Conservation (phyloP, 2,113 vertebrate genomes). For the Seriola dumerili region DNA sequence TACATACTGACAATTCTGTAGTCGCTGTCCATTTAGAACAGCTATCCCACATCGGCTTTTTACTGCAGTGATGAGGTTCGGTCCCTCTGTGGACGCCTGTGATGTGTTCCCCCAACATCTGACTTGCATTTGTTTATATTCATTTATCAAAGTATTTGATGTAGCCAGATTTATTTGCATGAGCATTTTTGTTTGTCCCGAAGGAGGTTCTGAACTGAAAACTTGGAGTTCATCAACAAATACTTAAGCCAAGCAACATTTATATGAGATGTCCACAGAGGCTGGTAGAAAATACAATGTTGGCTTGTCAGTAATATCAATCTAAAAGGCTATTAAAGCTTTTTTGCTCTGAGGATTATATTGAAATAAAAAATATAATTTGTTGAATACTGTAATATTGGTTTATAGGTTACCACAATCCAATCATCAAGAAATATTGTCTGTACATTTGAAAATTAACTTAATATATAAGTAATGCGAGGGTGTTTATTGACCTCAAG, state of each 20-base stretch:
- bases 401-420: background rate
- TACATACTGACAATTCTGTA: slow-evolving; percentile 49
- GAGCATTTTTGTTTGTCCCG: slow-evolving; percentile 66
- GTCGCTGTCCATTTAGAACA: slow-evolving; percentile 62
- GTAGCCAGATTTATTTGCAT: slow-evolving; percentile 69
- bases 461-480: background rate
- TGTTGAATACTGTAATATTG: background rate
- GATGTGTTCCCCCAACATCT: slow-evolving; percentile 68
- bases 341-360: background rate
- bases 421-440: background rate
- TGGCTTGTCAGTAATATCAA: slow-evolving; percentile 44
- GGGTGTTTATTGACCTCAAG: background rate
- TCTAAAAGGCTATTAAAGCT: slow-evolving; percentile 28
- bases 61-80: slow-evolving; percentile 50
- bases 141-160: slow-evolving; percentile 71
- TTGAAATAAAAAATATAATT: slow-evolving; percentile 12
- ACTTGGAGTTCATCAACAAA: slow-evolving; percentile 68
- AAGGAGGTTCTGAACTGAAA: slow-evolving; percentile 58
- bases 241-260: slow-evolving; percentile 56
- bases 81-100: slow-evolving; percentile 22
- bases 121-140: slow-evolving; percentile 76
- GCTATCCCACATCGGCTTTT: slow-evolving; percentile 50
- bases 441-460: no score
- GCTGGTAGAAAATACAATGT: slow-evolving; percentile 60
- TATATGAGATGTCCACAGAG: slow-evolving; percentile 64